Conservation (phyloP, 2,113 vertebrate species). For the Uria lomvia region DNA sequence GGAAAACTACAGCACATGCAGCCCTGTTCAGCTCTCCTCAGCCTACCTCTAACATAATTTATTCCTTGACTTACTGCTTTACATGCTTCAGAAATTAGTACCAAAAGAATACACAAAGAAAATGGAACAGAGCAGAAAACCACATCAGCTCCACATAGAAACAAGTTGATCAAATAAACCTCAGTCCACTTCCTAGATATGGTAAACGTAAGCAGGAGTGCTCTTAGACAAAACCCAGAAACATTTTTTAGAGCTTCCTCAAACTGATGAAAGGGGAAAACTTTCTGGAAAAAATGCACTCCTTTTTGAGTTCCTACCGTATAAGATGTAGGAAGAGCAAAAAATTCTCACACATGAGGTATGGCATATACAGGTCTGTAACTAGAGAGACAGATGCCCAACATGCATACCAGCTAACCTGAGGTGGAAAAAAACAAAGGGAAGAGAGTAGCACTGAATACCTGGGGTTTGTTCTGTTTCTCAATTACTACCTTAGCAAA, state of each 20-base stretch:
- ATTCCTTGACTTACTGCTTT: neutral
- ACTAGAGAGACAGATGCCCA: neutral
- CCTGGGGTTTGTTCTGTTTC: neutral
- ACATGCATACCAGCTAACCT: accelerated
- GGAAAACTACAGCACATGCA: neutral
- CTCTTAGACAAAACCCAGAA: neutral
- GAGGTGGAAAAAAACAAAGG: neutral
- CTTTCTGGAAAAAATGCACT: neutral
- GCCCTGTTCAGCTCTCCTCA: neutral
- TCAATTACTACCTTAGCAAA: neutral
- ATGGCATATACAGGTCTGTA: neutral
- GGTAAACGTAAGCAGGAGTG: neutral
- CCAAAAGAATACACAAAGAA: neutral
- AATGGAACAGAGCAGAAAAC: neutral
- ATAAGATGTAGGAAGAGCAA: neutral
- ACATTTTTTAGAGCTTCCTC: neutral
- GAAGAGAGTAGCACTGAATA: neutral
- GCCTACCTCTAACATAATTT: neutral
- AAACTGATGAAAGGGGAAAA: neutral
- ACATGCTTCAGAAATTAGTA: neutral
- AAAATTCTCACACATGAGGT: neutral
- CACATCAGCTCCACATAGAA: neutral
- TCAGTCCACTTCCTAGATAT: neutral
- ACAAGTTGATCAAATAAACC: neutral
- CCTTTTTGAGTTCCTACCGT: neutral